Conservation (phyloP, 2,797 vertebrate species). For the Meriones psammophilus region DNA sequence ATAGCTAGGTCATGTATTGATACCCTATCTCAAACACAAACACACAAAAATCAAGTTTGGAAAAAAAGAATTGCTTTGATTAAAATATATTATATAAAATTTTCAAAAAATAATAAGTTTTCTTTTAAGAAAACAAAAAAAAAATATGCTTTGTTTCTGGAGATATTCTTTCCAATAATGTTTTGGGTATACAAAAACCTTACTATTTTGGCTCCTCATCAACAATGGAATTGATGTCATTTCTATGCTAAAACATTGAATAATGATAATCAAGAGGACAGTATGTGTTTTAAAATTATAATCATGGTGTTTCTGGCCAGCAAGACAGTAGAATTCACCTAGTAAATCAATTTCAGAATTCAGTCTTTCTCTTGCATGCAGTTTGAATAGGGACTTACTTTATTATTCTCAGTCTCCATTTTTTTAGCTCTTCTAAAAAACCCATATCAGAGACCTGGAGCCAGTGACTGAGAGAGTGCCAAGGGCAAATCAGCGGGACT, state of each 20-base stretch:
- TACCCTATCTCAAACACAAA: not conserved
- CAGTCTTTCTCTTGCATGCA: conserved; percentile 18
- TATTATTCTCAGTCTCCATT: not conserved
- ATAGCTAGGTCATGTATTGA: not conserved
- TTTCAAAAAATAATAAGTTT: not conserved
- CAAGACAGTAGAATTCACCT: conserved; percentile 23
- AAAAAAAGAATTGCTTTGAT: not conserved
- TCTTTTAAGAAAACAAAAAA: not conserved
- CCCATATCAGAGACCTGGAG: not conserved
- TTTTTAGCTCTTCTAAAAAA: not conserved
- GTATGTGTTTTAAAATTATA: conserved; percentile 44
- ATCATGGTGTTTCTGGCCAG: not conserved
- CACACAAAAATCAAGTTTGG: not conserved
- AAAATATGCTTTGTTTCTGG: not conserved
- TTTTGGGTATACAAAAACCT: not conserved
- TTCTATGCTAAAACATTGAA: conserved; percentile 50
- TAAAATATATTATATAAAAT: not conserved
- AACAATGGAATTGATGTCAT: not conserved
- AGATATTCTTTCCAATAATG: conserved; percentile 24
- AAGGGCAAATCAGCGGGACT: not conserved
- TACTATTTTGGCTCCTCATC: conserved; percentile 6
- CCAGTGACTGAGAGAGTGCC: not conserved
- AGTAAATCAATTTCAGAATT: conserved; percentile 24
- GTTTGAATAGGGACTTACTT: not conserved
- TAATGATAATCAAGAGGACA: not conserved